phyloP scores from a whole-genome alignment of 2,888 invertebrate species.

The Euspilapteryx auroguttella region DNA sequence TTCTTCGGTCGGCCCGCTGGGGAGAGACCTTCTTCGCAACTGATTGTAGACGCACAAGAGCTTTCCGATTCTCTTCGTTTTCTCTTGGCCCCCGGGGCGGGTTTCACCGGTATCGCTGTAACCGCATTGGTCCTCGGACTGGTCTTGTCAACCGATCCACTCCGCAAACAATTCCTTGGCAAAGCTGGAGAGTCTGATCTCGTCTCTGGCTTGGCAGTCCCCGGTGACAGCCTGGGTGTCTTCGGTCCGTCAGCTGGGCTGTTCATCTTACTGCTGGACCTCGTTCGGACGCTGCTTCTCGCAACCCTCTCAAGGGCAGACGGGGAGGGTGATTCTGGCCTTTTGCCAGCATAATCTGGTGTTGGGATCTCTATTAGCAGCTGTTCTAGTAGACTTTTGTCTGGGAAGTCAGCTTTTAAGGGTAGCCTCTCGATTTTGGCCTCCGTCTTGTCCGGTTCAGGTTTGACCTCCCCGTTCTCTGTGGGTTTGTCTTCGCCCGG shows the following conservation, averaged over 20 bases:
- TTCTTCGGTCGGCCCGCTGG: conserved; percentile 35
- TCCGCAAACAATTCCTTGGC: conserved; percentile 25
- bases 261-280: conserved; percentile 69
- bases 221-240: conserved; percentile 47
- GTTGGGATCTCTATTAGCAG: conserved; percentile 83
- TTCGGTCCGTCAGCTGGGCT: conserved; percentile 63
- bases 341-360: conserved; percentile 52
- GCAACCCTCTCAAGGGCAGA: conserved; percentile 43
- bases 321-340: conserved; percentile 45
- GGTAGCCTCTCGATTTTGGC: conserved; percentile 32
- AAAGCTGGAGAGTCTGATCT: conserved; percentile 38
- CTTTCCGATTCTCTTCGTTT: conserved; percentile 81
- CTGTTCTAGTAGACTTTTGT: conserved; percentile 72
- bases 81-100: conserved; percentile 58
- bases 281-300: conserved; percentile 63
- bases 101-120: conserved; percentile 14
- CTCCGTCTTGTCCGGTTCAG: conserved; percentile 13
- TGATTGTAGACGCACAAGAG: conserved; percentile 65
- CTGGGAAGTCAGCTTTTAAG: conserved; percentile 47
- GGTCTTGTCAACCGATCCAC: conserved; percentile 36
- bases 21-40: conserved; percentile 56
- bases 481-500: conserved; percentile 15
- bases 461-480: conserved; percentile 27
- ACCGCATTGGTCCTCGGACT: conserved; percentile 22
- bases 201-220: conserved; percentile 20